A percentile compares a stretch with the other conserved stretches of the same genome.
Evolutionary conservation across 2,888 invertebrate species (phyloP).

Genomic region (Apamea sordens): DNA sequence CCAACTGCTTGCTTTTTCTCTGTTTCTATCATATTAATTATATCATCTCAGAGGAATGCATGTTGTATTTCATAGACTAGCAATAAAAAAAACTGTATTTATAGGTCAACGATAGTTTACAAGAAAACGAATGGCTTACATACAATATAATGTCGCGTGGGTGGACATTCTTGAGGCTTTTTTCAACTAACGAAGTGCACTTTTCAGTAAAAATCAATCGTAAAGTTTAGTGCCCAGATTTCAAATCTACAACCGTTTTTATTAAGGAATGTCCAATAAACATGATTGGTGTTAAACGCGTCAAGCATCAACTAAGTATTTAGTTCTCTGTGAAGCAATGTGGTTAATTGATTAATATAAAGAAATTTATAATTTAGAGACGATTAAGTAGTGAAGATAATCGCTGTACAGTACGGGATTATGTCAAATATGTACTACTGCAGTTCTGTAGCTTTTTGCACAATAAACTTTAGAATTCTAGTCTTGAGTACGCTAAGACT

Average conservation of each 20-base stretch:
- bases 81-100: constrained; percentile 39
- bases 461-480: constrained; percentile 61
- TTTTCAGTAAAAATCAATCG: constrained; percentile 28
- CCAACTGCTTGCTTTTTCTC: neutral
- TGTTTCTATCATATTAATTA: neutral
- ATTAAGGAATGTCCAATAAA: constrained; percentile 12
- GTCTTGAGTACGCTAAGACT: constrained; percentile 61
- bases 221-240: neutral
- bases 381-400: constrained; percentile 54
- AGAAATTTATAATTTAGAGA: constrained; percentile 51
- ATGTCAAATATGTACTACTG: constrained; percentile 29
- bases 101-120: constrained; percentile 45
- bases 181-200: constrained; percentile 45
- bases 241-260: constrained; percentile 13
- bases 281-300: constrained; percentile 37
- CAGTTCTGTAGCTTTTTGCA: constrained; percentile 42
- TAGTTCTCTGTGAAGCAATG: constrained; percentile 22
- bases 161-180: constrained; percentile 46
- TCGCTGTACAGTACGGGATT: constrained; percentile 14
- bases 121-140: constrained; percentile 43
- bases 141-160: constrained; percentile 43
- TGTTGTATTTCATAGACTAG: constrained; percentile 30
- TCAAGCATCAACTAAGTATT: constrained; percentile 28
- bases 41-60: constrained; percentile 34
- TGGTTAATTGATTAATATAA: constrained; percentile 51